These are phyloP conservation scores for Harpalus rubripes DNA, from an alignment of 2,888 invertebrate genomes.

Conservation along the genomic window DNA sequence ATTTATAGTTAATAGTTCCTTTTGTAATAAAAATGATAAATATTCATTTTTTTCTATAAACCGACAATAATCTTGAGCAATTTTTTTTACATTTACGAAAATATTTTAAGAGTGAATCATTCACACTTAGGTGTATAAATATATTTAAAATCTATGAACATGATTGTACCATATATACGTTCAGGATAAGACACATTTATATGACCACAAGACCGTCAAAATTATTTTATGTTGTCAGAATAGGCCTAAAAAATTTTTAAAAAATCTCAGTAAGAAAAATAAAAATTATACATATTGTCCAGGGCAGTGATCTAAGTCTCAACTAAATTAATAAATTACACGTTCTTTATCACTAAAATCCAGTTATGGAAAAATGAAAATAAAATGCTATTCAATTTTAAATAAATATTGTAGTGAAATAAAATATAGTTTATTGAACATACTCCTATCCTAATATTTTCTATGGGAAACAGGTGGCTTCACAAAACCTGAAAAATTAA, in stretches of 20 bases:
- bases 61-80: constrained; percentile 64
- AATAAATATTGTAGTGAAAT: no score
- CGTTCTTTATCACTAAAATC: no score
- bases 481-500: no score
- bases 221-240: constrained; percentile 30
- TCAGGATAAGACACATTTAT: constrained; percentile 74
- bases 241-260: constrained; percentile 17
- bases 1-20: constrained; percentile 4
- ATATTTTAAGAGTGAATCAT: constrained; percentile 63
- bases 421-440: no score
- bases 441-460: no score
- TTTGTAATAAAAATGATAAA: constrained; percentile 1
- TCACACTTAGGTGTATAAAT: constrained; percentile 64
- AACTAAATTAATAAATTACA: neutral
- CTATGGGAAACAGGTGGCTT: no score
- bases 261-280: neutral
- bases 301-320: constrained; percentile 18
- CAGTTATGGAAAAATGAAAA: no score
- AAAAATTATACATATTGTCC: constrained; percentile 22
- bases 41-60: constrained; percentile 44
- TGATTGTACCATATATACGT: constrained; percentile 72
- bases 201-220: constrained; percentile 70
- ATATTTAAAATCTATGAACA: constrained; percentile 65
- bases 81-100: constrained; percentile 62
- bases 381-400: no score